Percentiles rank a stretch among this genome's conserved stretches.
Conservation (phyloP, 1,140 invertebrate species). For the Nasonia vitripennis region DNA sequence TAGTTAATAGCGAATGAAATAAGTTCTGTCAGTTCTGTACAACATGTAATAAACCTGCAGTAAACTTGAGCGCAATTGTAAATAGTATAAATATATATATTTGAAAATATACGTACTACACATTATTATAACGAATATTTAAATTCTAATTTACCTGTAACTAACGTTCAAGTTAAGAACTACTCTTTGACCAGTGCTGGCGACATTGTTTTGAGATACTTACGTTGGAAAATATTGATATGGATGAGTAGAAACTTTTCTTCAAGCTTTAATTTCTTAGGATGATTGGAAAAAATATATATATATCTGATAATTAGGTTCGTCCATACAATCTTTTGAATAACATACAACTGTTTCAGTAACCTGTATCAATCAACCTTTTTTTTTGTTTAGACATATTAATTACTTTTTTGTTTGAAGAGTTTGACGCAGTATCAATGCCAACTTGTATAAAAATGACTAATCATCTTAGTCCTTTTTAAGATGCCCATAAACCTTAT, state of each 20-base stretch:
- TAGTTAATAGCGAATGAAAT: not conserved
- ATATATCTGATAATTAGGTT: not conserved
- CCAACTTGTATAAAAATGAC: slow-evolving; percentile 37
- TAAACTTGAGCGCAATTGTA: slow-evolving; percentile 35
- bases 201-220: slow-evolving; percentile 1
- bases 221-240: slow-evolving; percentile 16
- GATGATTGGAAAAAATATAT: not conserved
- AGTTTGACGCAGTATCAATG: not conserved
- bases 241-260: not conserved
- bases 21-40: not conserved
- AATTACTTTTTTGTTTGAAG: slow-evolving; percentile 8
- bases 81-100: slow-evolving; percentile 21
- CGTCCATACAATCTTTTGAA: not conserved
- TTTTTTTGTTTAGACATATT: not conserved
- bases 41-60: slow-evolving; percentile 26
- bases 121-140: slow-evolving; percentile 31
- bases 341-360: not conserved
- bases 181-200: slow-evolving; percentile 15
- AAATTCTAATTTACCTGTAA: slow-evolving; percentile 35
- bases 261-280: slow-evolving; percentile 16
- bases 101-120: slow-evolving; percentile 35
- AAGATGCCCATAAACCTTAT: slow-evolving; percentile 44
- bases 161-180: slow-evolving; percentile 24
- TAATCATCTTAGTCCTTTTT: not conserved
- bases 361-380: not conserved